Conservation (phyloP, 2,113 vertebrate genomes). For the Lepus americanus region DNA sequence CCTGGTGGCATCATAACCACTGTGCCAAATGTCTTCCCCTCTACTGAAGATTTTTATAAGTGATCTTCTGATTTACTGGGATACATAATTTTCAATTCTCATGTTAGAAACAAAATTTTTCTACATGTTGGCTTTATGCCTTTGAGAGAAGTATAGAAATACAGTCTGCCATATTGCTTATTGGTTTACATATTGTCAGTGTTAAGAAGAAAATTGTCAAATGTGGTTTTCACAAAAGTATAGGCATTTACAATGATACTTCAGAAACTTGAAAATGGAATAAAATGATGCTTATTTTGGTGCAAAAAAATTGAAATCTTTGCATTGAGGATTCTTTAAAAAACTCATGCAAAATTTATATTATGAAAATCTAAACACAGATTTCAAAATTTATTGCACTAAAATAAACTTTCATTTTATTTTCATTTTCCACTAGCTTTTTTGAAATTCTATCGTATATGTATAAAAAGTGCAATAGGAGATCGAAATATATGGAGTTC, state of each 20-base stretch:
- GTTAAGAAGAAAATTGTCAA: not conserved
- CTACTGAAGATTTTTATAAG: slow-evolving; percentile 7
- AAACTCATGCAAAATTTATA: no score
- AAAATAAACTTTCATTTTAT: no score
- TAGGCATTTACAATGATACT: not conserved
- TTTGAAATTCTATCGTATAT: no score
- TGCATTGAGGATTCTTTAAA: no score
- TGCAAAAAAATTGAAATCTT: no score
- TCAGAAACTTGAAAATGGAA: no score
- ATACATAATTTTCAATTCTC: not conserved
- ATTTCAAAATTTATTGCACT: no score
- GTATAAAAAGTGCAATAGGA: not conserved
- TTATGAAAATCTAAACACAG: no score
- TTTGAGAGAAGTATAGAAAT: slow-evolving; percentile 21
- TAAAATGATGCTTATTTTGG: no score
- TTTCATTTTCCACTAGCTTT: no score
- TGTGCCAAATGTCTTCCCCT: no score
- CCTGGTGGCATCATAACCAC: no score
- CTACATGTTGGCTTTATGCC: not conserved
- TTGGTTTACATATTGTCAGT: not conserved
- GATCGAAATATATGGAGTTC: not conserved
- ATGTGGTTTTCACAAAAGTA: not conserved
- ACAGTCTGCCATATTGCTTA: not conserved
- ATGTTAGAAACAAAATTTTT: not conserved
- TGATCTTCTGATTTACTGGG: not conserved